Base-by-base conservation (phyloP, 2,888 invertebrate species). In the Halictus quadricinctus region DNA sequence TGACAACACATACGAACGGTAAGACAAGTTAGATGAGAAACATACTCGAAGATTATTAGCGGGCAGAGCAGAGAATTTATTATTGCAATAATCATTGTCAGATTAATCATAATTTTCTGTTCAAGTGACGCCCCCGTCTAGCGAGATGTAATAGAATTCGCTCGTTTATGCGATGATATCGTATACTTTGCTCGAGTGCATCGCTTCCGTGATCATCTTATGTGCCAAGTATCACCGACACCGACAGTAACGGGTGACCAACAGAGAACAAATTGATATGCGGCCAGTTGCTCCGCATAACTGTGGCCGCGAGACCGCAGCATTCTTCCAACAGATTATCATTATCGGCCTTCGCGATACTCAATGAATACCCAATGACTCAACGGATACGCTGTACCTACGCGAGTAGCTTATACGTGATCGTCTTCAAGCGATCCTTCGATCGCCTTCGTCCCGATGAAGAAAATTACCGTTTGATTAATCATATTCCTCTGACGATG, bases 291-390 rank as follows among this genome's bases (percentile, higher is more conserved):
- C 76, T 76, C 82, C 82, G 89, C 87, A 87, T 87, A 87, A 87
- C 87, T 87, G 87, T 87, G 89, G 85, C 83, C 72, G 43, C 54
- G 72, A 46, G 72, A 87, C 89, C 89, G 78, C 89, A 87, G 80
- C 86, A 85, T 89, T 89, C 88, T 88, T 86, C 83, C 79, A 87
- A 66, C 87, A 87, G 85, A 88, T 88, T 88, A 88, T 88, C 88
- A 88, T 87, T 88, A 85, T 86, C 88, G 85, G 81, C 88, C 81
- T 88, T 88, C 88, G 83, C 72, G 86, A 88, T 88, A 88, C 88
- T 86, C 88, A 83, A 88, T 85, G 89, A 89, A 89, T 89, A 89
- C 85, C 80, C 86, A 88, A 88, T 89, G 88, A 89, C 85, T 85
- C 66, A 75, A 41, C 79, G 81, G 41, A 41, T 43, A 69, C 69